Percentiles rank a stretch among this genome's conserved stretches.
These are phyloP conservation scores for Melanerpes formicivorus DNA, from an alignment of 2,113 vertebrate genomes.

Conservation along the genomic window DNA sequence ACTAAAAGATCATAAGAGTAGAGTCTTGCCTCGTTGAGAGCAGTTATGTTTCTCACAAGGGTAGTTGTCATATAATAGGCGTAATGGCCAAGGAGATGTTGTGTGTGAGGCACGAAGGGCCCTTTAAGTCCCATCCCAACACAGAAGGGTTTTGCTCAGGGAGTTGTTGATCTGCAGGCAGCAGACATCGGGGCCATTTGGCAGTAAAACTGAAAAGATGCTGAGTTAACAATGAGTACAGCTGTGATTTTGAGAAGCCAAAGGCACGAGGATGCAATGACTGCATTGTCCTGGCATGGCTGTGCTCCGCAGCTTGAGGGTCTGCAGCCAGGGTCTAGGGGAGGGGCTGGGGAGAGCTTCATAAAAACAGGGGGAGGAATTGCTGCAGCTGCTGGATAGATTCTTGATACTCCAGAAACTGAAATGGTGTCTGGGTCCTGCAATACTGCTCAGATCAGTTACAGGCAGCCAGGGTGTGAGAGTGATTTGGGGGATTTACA, in stretches of 20 bases:
- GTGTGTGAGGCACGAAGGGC: not conserved
- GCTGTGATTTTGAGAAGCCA: not conserved
- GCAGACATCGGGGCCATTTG: not conserved
- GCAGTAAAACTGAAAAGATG: not conserved
- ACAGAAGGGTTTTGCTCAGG: rapidly evolving
- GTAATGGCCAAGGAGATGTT: not conserved
- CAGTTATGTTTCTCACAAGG: not conserved
- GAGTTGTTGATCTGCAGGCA: not conserved
- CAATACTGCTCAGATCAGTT: rapidly evolving
- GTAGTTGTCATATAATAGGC: rapidly evolving
- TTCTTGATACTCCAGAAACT: too few relatives aligned
- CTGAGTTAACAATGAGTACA: not conserved
- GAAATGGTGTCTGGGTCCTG: not conserved
- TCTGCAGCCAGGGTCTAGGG: rapidly evolving
- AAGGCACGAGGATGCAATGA: not conserved
- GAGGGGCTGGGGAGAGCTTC: not conserved
- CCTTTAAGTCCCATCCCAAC: rapidly evolving
- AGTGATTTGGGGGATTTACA: rapidly evolving
- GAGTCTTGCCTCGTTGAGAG: not conserved
- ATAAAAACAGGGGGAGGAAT: rapidly evolving
- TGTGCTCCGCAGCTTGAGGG: not conserved
- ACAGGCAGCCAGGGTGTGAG: not conserved
- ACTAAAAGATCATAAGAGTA: rapidly evolving
- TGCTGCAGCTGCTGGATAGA: not conserved
- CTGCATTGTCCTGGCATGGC: not conserved